Conservation (phyloP, 2,113 vertebrate species). For the Xiphorhynchus elegans region DNA sequence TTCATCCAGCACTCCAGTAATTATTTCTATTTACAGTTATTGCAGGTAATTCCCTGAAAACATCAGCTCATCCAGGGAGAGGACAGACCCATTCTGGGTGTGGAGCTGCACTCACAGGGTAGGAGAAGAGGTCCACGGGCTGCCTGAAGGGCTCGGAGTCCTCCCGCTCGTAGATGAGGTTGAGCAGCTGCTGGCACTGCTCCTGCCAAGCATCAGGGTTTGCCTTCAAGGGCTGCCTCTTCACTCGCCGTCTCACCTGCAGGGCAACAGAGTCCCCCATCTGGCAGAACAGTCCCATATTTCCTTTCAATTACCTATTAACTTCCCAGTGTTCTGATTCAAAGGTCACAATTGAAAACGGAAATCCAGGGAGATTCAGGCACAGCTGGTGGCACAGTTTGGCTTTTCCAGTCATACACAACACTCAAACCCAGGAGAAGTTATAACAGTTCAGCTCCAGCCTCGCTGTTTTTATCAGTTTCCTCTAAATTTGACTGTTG, state of each 20-base stretch:
- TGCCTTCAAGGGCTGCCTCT: constrained; percentile 68
- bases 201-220: constrained; percentile 84
- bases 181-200: constrained; percentile 88
- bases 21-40: background rate
- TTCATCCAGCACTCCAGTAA: background rate
- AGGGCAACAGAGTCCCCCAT: background rate
- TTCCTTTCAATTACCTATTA: background rate
- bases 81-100: background rate
- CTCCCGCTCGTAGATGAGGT: constrained; percentile 85
- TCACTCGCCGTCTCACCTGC: constrained; percentile 73
- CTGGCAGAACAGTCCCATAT: background rate
- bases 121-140: constrained; percentile 87
- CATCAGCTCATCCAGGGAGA: background rate
- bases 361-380: background rate
- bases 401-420: background rate
- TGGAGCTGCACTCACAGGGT: constrained; percentile 78
- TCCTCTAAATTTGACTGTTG: background rate
- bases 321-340: background rate
- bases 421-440: background rate
- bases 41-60: background rate
- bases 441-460: background rate
- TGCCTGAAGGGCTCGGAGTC: constrained; percentile 93
- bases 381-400: background rate
- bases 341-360: background rate
- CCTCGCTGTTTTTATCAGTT: background rate